Evolutionary conservation across 2,113 vertebrate species (phyloP), one percentile per base, ranked within the genome.

Genomic region (Apistogramma diplotaenia): DNA sequence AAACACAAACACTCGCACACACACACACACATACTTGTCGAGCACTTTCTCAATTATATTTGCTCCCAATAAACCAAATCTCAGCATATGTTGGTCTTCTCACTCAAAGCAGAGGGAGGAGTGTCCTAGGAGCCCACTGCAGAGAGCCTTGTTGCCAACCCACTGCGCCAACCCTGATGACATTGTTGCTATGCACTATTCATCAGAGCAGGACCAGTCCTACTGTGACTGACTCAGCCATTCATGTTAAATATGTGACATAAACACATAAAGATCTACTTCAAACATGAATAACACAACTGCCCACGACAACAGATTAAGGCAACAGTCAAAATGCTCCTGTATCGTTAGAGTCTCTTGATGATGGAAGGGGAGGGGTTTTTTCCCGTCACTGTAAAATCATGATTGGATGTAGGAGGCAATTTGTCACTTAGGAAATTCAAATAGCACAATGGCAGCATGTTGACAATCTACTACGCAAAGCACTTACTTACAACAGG

Each of bases 121-220:
- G 87, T 70, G 67, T 83, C 87, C 82, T 53, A 9, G 79, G 89
- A 83, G 78, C 78, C 81, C 83, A 87, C 91, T 94, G 93, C 92
- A 93, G 93, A 89, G 72, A 83, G 78, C 76, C 84, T 86, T 71
- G 83, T 65, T 93, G 93, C 92, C 92, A 94, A 87, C 87, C 82
- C 88, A 91, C 92, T 92, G 92, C 90, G 60, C 90, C 88, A 94
- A 49, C 84, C 82, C 84, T 46, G 84, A 87, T 86, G 85, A 92
- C 89, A 93, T 89, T 80, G 83, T 93, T 89, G 87, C 87, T 90
- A 90, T 90, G 87, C 92, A 85, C 87, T 91, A 85, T 77, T 88
- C 88, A 90, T 81, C 76, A 62, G 53, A 87, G 86, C 76, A 77
- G 70, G 80, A 76, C 86, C 76, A 25, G 72, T 21, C 60, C 43